Evolutionary conservation across 1,140 invertebrate genomes (phyloP).

Genomic region (Subanguina moxae): DNA sequence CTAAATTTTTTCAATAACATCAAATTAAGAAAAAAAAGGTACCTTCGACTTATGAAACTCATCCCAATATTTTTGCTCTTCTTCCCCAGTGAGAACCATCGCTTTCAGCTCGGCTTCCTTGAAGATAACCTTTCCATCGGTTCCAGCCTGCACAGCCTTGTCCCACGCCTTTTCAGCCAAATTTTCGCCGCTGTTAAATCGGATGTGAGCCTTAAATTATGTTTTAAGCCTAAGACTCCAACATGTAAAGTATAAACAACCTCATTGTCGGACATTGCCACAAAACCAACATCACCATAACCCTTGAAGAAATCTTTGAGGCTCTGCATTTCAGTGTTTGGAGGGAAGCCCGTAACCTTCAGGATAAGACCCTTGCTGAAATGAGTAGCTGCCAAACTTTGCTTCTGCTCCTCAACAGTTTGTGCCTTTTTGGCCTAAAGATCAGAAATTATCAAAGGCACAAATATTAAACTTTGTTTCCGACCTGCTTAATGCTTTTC

Average conservation of each 20-base stretch:
- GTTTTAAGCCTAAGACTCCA: conserved; percentile 66
- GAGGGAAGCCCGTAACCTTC: conserved; percentile 43
- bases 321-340: conserved; percentile 21
- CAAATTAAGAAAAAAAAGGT: background rate
- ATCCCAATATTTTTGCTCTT: conserved; percentile 61
- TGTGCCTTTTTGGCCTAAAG: conserved; percentile 36
- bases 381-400: conserved; percentile 27
- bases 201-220: conserved; percentile 70
- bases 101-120: conserved; percentile 70
- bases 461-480: conserved; percentile 24
- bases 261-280: conserved; percentile 33
- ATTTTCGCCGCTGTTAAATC: conserved; percentile 70
- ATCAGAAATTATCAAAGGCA: conserved; percentile 9
- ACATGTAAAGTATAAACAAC: conserved; percentile 52
- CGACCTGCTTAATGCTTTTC: conserved; percentile 53
- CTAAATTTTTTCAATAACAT: background rate
- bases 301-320: conserved; percentile 54
- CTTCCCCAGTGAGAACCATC: conserved; percentile 73
- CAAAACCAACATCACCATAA: conserved; percentile 46
- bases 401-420: conserved; percentile 39
- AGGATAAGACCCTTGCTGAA: conserved; percentile 52
- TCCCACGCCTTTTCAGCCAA: conserved; percentile 68
- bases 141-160: conserved; percentile 62
- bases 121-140: conserved; percentile 62
- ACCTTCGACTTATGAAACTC: conserved; percentile 39